phyloP scores from a whole-genome alignment of 2,888 invertebrate species.

The Cordilura impudica region DNA sequence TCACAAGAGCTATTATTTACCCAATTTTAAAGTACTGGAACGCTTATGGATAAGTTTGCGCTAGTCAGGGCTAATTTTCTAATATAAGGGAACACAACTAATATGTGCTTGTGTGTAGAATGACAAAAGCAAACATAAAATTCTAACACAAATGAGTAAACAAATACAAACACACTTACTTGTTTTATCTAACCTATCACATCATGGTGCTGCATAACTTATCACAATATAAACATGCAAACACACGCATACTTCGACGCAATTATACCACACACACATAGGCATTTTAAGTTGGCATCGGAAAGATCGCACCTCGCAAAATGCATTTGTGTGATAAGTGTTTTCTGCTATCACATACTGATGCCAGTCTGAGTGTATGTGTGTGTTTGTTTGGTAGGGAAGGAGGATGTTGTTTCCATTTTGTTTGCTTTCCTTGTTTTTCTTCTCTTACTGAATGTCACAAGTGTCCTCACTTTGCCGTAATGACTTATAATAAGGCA shows the following conservation, averaged over 20 bases:
- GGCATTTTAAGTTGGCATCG: not conserved
- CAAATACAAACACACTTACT: not conserved
- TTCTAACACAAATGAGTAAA: not conserved
- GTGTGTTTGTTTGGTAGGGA: not conserved
- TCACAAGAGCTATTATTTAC: no score
- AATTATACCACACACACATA: not conserved
- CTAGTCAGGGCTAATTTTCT: no score
- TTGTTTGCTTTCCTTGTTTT: constrained; percentile 30
- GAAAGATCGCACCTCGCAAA: constrained; percentile 14
- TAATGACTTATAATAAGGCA: constrained; percentile 24
- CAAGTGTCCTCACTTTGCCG: constrained; percentile 13
- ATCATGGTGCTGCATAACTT: not conserved
- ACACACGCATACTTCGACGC: not conserved
- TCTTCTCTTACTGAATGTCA: constrained; percentile 34
- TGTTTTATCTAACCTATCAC: not conserved
- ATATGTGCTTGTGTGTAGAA: not conserved
- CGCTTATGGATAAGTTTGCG: no score
- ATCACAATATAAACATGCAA: not conserved
- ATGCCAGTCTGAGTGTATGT: not conserved
- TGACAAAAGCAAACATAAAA: constrained; percentile 5
- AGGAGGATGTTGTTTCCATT: constrained; percentile 6
- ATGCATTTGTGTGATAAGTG: constrained; percentile 19
- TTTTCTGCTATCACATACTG: not conserved
- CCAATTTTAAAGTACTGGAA: no score
- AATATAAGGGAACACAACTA: no score